A percentile compares a stretch with the other conserved stretches of the same genome.
These are phyloP conservation scores for Tympanuchus pallidicinctus DNA, from an alignment of 2,113 vertebrate genomes.

Conservation along the genomic window DNA sequence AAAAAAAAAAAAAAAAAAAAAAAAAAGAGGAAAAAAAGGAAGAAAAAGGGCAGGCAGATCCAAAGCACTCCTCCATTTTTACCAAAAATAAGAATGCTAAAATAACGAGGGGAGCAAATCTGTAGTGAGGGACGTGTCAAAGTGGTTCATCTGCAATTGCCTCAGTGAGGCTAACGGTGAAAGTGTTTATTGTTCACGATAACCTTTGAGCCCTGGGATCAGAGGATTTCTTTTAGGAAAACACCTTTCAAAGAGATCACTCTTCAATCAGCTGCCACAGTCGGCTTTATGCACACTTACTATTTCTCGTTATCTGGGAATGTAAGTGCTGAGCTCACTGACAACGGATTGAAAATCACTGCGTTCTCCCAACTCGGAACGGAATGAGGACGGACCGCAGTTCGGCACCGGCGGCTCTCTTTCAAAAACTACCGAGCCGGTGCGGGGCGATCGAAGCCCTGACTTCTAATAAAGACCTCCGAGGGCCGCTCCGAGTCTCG, in stretches of 20 bases:
- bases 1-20: no score
- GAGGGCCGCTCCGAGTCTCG: neutral
- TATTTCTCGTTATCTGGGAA: neutral
- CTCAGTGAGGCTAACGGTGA: constrained; percentile 5
- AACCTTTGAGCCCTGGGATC: constrained; percentile 9
- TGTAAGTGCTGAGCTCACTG: no score
- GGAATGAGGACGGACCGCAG: neutral
- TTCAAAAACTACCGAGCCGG: neutral
- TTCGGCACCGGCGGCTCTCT: neutral
- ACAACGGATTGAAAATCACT: neutral
- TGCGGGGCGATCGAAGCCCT: neutral
- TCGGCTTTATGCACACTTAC: neutral
- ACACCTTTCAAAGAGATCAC: neutral
- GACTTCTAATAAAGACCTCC: neutral
- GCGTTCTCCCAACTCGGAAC: neutral
- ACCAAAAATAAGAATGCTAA: neutral
- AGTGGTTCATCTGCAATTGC: neutral
- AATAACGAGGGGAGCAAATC: neutral
- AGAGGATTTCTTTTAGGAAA: neutral
- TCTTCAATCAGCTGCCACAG: neutral
- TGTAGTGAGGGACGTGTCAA: neutral
- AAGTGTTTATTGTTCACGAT: neutral
- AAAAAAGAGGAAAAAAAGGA: neutral
- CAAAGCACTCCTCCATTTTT: neutral
- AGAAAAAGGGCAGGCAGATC: rapidly evolving